Conservation (phyloP, 2,888 invertebrate species). For the Temnothorax rugatulus region DNA sequence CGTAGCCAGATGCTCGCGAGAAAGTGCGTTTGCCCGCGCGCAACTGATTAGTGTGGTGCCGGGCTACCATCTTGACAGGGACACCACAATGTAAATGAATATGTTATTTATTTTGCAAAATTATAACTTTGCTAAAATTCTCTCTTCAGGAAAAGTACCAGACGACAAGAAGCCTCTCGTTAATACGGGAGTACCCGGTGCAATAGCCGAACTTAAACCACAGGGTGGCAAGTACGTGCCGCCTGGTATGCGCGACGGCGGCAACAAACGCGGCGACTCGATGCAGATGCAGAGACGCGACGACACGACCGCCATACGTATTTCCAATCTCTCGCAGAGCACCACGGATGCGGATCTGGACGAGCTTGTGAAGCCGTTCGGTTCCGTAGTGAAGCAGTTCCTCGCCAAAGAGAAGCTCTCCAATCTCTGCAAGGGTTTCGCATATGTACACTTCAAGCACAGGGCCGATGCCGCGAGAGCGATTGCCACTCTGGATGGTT, state of each 20-base stretch:
- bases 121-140: background rate
- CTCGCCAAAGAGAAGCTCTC: slow-evolving; percentile 97
- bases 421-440: slow-evolving; percentile 98
- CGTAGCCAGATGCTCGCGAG: too few relatives aligned
- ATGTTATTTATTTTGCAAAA: background rate
- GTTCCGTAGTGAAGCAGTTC: slow-evolving; percentile 96
- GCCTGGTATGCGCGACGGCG: slow-evolving; percentile 95
- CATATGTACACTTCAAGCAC: slow-evolving; percentile 98
- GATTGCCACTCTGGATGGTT: slow-evolving; percentile 95
- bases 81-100: background rate
- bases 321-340: slow-evolving; percentile 98
- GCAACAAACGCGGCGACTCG: slow-evolving; percentile 91
- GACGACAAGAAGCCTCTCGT: slow-evolving; percentile 85
- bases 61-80: too few relatives aligned
- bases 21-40: too few relatives aligned
- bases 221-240: slow-evolving; percentile 93
- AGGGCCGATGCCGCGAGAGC: slow-evolving; percentile 97
- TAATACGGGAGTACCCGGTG: slow-evolving; percentile 78
- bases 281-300: slow-evolving; percentile 91
- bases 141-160: slow-evolving; percentile 79
- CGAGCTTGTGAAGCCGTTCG: slow-evolving; percentile 97
- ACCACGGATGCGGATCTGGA: slow-evolving; percentile 98
- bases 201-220: slow-evolving; percentile 82
- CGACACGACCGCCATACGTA: slow-evolving; percentile 96
- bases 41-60: too few relatives aligned